Conservation (phyloP, 2,113 vertebrate genomes). For the Rhombomys opimus region DNA sequence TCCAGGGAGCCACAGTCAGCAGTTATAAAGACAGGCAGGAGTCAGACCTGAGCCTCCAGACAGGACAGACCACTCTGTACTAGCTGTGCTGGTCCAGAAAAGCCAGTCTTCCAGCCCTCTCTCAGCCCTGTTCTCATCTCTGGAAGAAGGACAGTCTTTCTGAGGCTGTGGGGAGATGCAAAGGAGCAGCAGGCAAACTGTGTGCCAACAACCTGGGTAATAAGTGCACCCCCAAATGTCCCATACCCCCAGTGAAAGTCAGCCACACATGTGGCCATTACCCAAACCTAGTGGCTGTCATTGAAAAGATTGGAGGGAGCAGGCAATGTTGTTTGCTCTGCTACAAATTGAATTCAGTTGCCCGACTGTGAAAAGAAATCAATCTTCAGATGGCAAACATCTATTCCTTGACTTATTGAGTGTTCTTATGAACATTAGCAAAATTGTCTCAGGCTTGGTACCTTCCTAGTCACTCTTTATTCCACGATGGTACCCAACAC, state of each 20-base stretch:
- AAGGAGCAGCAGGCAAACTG: neutral
- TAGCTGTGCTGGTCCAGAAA: neutral
- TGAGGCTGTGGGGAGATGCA: accelerated
- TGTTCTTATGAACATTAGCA: neutral
- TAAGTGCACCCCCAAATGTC: accelerated
- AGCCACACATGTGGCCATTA: accelerated
- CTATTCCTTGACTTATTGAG: neutral
- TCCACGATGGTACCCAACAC: accelerated
- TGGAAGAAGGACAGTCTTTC: neutral
- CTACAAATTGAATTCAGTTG: neutral
- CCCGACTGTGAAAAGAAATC: neutral
- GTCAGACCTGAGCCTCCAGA: neutral
- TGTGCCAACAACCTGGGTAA: accelerated
- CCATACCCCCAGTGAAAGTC: accelerated
- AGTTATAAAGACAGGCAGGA: neutral
- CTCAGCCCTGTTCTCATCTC: neutral
- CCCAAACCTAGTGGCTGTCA: accelerated
- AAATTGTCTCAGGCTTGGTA: accelerated
- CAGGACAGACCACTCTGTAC: accelerated
- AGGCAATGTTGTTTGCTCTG: neutral
- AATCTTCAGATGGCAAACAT: neutral
- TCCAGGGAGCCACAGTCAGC: accelerated
- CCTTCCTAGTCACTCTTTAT: neutral
- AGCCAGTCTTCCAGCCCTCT: neutral
- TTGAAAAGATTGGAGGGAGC: neutral